A percentile compares a stretch with the other conserved stretches of the same genome.
Evolutionary conservation across 2,113 vertebrate genomes (phyloP).

Genomic region (Ahaetulla prasina): DNA sequence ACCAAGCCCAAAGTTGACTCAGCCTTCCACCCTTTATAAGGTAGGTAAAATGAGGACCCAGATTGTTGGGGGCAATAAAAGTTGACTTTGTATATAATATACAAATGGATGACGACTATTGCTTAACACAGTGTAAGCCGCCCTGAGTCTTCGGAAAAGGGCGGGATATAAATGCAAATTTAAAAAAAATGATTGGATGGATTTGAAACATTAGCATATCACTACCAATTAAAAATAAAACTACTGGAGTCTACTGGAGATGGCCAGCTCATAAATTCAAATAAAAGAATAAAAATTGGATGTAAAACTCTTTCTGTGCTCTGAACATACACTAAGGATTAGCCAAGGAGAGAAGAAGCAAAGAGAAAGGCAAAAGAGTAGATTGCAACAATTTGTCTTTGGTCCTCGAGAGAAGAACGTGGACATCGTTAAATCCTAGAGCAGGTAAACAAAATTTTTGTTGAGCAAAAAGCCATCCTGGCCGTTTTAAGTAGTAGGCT

Average conservation of each 20-base stretch:
- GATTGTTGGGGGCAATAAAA: too few relatives aligned
- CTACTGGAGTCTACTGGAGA: background rate
- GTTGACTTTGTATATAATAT: too few relatives aligned
- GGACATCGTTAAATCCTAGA: background rate
- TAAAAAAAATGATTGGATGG: too few relatives aligned
- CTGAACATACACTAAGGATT: background rate
- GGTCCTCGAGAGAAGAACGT: background rate
- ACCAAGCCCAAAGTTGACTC: too few relatives aligned
- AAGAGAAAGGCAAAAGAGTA: background rate
- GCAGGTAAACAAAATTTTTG: background rate
- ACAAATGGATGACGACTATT: too few relatives aligned
- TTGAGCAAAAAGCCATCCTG: background rate
- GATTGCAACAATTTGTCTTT: background rate
- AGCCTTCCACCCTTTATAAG: too few relatives aligned
- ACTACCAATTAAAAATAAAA: background rate
- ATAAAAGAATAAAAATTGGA: background rate
- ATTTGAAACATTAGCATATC: background rate
- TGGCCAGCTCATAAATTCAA: background rate
- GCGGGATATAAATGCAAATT: too few relatives aligned
- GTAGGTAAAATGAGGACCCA: too few relatives aligned
- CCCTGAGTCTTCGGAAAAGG: too few relatives aligned
- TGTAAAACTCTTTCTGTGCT: background rate
- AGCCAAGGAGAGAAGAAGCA: background rate
- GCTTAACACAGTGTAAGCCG: too few relatives aligned
- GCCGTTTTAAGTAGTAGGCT: background rate